Evolutionary conservation across 1,140 invertebrate genomes (phyloP).

Genomic region (Andricus grossulariae): DNA sequence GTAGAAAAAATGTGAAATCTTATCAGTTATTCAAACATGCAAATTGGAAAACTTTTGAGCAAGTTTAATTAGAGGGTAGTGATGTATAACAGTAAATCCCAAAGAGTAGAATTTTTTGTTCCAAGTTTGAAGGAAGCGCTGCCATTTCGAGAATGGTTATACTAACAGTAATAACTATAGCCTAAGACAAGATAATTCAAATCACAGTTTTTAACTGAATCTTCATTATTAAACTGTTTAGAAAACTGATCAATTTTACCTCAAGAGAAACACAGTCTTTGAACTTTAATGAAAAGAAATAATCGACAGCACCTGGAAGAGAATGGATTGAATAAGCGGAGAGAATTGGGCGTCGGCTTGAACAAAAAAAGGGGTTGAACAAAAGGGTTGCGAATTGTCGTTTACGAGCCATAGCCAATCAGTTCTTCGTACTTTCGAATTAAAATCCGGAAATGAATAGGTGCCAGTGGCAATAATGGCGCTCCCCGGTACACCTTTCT

Average conservation of each 20-base stretch:
- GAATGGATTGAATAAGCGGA: slow-evolving; percentile 16
- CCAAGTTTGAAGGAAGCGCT: too few relatives aligned
- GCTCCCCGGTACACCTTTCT: slow-evolving; percentile 11
- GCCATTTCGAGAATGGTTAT: too few relatives aligned
- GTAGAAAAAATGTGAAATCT: too few relatives aligned
- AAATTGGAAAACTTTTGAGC: too few relatives aligned
- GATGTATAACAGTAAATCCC: too few relatives aligned
- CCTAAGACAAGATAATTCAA: too few relatives aligned
- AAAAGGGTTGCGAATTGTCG: slow-evolving; percentile 26
- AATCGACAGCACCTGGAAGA: slow-evolving; percentile 19
- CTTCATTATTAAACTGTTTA: not conserved
- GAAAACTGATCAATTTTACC: not conserved
- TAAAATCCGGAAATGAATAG: slow-evolving; percentile 32
- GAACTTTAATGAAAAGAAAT: slow-evolving; percentile 4
- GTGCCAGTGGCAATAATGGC: slow-evolving; percentile 27
- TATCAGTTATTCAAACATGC: too few relatives aligned
- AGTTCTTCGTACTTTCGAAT: slow-evolving; percentile 30
- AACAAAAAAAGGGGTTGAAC: not conserved
- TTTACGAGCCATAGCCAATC: slow-evolving; percentile 22
- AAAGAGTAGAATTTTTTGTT: too few relatives aligned
- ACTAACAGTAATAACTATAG: too few relatives aligned
- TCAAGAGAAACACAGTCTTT: not conserved
- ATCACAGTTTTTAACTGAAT: too few relatives aligned
- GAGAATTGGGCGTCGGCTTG: slow-evolving; percentile 17
- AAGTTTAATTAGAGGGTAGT: too few relatives aligned